Percentiles rank a stretch among this genome's conserved stretches.
Conservation (phyloP, 1,140 invertebrate genomes). For the Ooceraea biroi region DNA sequence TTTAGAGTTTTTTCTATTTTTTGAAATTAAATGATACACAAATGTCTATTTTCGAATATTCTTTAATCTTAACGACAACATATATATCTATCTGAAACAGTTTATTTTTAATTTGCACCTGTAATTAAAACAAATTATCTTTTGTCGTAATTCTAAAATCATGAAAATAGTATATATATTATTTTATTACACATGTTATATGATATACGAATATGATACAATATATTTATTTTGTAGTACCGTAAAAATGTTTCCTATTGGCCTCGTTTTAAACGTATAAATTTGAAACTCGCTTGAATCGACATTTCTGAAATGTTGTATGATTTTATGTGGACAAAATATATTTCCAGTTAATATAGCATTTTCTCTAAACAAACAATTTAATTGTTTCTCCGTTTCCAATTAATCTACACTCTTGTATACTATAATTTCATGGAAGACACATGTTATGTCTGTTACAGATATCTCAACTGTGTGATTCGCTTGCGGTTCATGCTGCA, state of each 20-base stretch:
- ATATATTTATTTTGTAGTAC: background rate
- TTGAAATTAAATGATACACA: too few species aligned
- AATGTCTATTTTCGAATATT: too few species aligned
- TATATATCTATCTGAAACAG: too few species aligned
- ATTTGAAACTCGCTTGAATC: background rate
- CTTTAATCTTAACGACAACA: too few species aligned
- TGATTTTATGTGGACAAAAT: background rate
- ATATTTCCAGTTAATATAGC: background rate
- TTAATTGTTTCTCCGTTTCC: background rate
- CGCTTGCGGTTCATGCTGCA: background rate
- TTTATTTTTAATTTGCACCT: too few species aligned
- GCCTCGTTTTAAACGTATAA: background rate
- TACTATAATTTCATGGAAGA: slow-evolving; percentile 1
- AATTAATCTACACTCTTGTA: too few species aligned
- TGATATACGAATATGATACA: slow-evolving; percentile 2
- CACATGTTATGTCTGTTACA: slow-evolving; percentile 33
- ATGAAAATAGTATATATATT: background rate
- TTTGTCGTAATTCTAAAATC: too few species aligned
- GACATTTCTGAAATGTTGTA: background rate
- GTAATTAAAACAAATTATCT: too few species aligned
- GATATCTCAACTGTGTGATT: slow-evolving; percentile 2
- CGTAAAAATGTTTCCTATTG: background rate
- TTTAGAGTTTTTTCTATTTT: too few species aligned
- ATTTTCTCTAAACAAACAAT: background rate
- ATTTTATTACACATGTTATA: background rate